phyloP scores from a whole-genome alignment of 2,113 vertebrate species.

The Manacus vitellinus region DNA sequence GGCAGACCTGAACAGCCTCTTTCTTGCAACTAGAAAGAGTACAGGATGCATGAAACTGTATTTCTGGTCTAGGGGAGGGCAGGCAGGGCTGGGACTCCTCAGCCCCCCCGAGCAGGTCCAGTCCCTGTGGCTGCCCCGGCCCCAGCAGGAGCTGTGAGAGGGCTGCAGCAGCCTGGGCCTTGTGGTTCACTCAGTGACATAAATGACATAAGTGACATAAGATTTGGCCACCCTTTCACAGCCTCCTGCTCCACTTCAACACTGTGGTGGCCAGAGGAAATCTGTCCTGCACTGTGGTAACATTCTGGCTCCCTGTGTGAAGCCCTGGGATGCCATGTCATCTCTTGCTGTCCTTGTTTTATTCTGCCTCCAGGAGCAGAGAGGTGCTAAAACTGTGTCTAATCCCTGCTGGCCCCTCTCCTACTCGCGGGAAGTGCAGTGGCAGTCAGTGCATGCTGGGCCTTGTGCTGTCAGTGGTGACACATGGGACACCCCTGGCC shows the following conservation, averaged over 20 bases:
- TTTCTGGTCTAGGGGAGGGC: background rate
- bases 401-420: constrained; percentile 59
- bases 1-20: background rate
- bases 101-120: background rate
- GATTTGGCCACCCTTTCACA: background rate
- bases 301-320: background rate
- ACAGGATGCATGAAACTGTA: background rate
- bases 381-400: background rate
- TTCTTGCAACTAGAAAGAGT: background rate
- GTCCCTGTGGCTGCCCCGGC: background rate
- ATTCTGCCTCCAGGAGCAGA: background rate
- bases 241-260: background rate
- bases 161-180: background rate
- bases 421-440: constrained; percentile 10
- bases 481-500: background rate
- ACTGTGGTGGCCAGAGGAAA: background rate
- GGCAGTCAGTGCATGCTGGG: background rate
- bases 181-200: rapidly evolving
- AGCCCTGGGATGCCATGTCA: background rate
- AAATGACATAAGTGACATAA: background rate
- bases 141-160: background rate
- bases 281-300: background rate
- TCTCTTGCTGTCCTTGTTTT: background rate
- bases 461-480: background rate
- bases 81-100: background rate